Conservation (phyloP, 1,140 invertebrate genomes). For the Planococcus citri region DNA sequence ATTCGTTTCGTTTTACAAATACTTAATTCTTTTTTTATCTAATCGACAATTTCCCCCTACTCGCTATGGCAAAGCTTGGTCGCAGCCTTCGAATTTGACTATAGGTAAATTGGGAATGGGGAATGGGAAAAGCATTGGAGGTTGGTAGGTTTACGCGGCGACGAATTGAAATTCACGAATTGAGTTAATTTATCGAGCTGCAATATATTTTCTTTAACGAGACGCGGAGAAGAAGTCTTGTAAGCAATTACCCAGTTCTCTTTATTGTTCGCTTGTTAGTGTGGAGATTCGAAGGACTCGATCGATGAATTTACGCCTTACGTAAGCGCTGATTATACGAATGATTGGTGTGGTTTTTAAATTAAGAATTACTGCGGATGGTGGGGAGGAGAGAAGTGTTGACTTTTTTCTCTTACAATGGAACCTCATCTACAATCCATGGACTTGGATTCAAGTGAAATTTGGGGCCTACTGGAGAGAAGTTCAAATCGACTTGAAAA, state of each 20-base stretch:
- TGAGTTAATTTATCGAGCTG: background rate
- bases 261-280: background rate
- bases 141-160: too few relatives aligned
- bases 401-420: too few relatives aligned
- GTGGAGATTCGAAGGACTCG: background rate
- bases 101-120: background rate
- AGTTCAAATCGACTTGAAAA: too few relatives aligned
- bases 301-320: too few relatives aligned
- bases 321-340: too few relatives aligned
- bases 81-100: background rate
- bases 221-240: background rate
- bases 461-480: too few relatives aligned
- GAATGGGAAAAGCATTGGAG: background rate
- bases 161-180: constrained; percentile 7
- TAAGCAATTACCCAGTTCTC: background rate
- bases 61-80: too few relatives aligned
- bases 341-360: too few relatives aligned
- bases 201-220: background rate
- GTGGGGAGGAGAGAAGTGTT: too few relatives aligned
- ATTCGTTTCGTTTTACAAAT: background rate
- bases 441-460: too few relatives aligned
- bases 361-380: too few relatives aligned
- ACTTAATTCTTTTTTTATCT: constrained; percentile 2
- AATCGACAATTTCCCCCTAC: background rate
- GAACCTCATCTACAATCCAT: too few relatives aligned